A percentile compares a stretch with the other conserved stretches of the same genome.
These are phyloP conservation scores for Merluccius polli DNA, from an alignment of 2,797 vertebrate genomes.

Conservation along the genomic window DNA sequence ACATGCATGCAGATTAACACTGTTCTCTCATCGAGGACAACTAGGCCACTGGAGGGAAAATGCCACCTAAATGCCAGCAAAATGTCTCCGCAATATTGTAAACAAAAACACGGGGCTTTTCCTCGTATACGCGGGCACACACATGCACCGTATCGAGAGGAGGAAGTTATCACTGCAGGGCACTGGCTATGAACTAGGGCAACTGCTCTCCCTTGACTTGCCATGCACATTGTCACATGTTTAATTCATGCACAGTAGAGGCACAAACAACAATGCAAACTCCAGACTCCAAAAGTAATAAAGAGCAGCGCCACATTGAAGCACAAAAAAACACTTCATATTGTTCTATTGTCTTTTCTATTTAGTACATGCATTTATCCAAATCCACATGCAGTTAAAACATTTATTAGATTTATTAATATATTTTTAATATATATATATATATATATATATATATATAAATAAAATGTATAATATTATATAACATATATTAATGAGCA, in stretches of 20 bases:
- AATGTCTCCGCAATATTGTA: conserved; percentile 66
- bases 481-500: too few species aligned
- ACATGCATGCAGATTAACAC: conserved; percentile 41
- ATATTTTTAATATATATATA: neutral
- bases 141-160: conserved; percentile 47
- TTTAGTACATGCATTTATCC: neutral
- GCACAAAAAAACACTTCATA: neutral
- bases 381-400: neutral
- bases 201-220: conserved; percentile 39
- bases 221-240: conserved; percentile 40
- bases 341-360: neutral
- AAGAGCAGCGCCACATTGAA: neutral
- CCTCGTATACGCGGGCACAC: conserved; percentile 50
- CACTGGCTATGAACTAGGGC: conserved; percentile 52
- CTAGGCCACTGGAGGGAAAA: conserved; percentile 70
- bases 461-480: neutral
- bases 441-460: neutral
- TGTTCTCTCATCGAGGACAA: conserved; percentile 65
- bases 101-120: conserved; percentile 56
- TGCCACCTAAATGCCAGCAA: conserved; percentile 77
- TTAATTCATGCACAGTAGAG: conserved; percentile 36
- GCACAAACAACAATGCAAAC: conserved; percentile 22
- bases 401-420: neutral
- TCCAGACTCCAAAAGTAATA: conserved; percentile 8
- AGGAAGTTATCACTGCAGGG: conserved; percentile 53